phyloP scores from a whole-genome alignment of 1,140 invertebrate species.

The Calosoma granatense region DNA sequence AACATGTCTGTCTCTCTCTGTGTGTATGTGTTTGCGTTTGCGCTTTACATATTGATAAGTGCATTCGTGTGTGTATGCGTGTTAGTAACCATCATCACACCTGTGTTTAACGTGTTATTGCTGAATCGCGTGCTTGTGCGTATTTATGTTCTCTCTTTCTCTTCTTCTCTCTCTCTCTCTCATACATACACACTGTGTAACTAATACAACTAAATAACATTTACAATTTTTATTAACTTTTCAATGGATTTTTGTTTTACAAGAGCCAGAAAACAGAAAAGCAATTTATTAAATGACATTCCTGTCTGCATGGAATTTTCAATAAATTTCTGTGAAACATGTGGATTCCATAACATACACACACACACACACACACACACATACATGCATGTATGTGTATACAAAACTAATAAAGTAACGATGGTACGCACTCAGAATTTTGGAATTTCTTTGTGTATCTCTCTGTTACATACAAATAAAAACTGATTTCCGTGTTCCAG shows the following conservation, averaged over 20 bases:
- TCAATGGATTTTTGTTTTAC: background rate
- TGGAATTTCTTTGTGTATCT: no score
- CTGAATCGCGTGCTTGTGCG: background rate
- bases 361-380: no score
- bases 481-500: no score
- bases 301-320: background rate
- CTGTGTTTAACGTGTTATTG: background rate
- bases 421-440: background rate
- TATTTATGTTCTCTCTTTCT: background rate
- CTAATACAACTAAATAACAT: background rate
- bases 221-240: background rate
- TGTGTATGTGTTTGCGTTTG: background rate
- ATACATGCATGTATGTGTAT: no score
- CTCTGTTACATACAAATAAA: no score
- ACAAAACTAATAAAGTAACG: background rate
- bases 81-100: background rate
- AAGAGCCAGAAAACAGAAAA: background rate
- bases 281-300: background rate
- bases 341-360: background rate
- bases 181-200: background rate
- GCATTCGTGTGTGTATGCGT: background rate
- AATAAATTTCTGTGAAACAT: background rate
- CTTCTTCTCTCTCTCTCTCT: no score
- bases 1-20: no score
- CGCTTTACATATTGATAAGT: background rate